Evolutionary conservation across 2,888 invertebrate species (phyloP).

Genomic region (Eristalinus sepulchralis): DNA sequence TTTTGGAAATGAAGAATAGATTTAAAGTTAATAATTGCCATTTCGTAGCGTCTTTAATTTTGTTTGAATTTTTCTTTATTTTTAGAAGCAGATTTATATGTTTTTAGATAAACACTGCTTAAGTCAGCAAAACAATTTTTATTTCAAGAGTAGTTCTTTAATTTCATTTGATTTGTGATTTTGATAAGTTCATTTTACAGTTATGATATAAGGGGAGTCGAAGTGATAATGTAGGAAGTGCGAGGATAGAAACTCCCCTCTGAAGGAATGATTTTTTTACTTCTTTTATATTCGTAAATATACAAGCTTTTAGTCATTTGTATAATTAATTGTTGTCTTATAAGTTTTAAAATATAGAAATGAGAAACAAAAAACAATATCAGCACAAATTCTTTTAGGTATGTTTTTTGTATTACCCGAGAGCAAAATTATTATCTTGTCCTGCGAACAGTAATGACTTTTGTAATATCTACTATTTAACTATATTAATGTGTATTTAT

Average conservation of each 20-base stretch:
- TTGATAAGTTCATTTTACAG: slow-evolving; percentile 9
- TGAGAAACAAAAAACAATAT: slow-evolving; percentile 21
- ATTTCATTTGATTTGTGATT: slow-evolving; percentile 19
- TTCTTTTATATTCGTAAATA: slow-evolving; percentile 5
- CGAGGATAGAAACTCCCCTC: slow-evolving; percentile 12
- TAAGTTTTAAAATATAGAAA: slow-evolving; percentile 48
- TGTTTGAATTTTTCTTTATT: slow-evolving; percentile 41
- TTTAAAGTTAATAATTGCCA: slow-evolving; percentile 52
- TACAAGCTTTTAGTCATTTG: slow-evolving; percentile 66
- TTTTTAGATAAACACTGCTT: slow-evolving; percentile 17
- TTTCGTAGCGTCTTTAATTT: slow-evolving; percentile 45
- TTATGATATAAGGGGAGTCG: not conserved
- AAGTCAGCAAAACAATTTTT: slow-evolving; percentile 22
- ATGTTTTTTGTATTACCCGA: slow-evolving; percentile 33
- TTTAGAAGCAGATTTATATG: slow-evolving; percentile 8
- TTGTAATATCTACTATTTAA: slow-evolving; percentile 3
- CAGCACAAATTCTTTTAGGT: slow-evolving; percentile 67
- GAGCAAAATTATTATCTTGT: slow-evolving; percentile 23
- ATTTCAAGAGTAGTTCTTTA: slow-evolving; percentile 59
- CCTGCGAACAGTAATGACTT: not conserved
- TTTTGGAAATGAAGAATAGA: slow-evolving; percentile 60
- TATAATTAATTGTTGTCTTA: slow-evolving; percentile 64
- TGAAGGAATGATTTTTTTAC: not conserved
- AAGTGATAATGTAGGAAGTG: slow-evolving; percentile 38
- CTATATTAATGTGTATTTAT: slow-evolving; percentile 25